Conservation (phyloP, 2,113 vertebrate species). For the Calyptomena viridis region DNA sequence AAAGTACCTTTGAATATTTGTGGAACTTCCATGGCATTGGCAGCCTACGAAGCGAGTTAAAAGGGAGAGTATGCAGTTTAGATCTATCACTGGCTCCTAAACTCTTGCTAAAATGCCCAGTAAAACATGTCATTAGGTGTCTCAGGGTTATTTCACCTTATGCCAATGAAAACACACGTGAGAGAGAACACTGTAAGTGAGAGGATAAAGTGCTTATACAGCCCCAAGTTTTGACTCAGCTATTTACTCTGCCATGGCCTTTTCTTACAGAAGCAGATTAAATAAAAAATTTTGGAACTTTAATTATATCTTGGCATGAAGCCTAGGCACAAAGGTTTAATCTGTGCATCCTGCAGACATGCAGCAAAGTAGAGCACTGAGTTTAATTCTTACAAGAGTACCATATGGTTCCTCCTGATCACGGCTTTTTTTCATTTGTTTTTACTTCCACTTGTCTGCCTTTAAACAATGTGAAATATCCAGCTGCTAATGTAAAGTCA, state of each 20-base stretch:
- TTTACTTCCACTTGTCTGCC: background rate
- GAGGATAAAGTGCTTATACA: background rate
- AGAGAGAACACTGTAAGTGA: background rate
- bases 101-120: background rate
- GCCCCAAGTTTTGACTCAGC: background rate
- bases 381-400: slow-evolving; percentile 25
- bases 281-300: slow-evolving; percentile 35
- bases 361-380: background rate
- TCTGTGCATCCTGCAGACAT: slow-evolving; percentile 18
- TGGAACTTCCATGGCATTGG: background rate
- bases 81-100: background rate
- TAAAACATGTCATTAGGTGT: background rate
- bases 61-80: background rate
- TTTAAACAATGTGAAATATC: background rate
- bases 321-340: slow-evolving; percentile 26
- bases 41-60: background rate
- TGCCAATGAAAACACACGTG: background rate
- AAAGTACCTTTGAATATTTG: background rate
- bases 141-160: background rate
- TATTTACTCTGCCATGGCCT: background rate
- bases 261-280: slow-evolving; percentile 22
- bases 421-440: background rate
- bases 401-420: slow-evolving; percentile 37
- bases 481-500: background rate
- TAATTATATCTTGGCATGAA: slow-evolving; percentile 37